A percentile compares a stretch with the other conserved stretches of the same genome.
Evolutionary conservation across 2,113 vertebrate genomes (phyloP).

Genomic region (Phocoena phocoena): DNA sequence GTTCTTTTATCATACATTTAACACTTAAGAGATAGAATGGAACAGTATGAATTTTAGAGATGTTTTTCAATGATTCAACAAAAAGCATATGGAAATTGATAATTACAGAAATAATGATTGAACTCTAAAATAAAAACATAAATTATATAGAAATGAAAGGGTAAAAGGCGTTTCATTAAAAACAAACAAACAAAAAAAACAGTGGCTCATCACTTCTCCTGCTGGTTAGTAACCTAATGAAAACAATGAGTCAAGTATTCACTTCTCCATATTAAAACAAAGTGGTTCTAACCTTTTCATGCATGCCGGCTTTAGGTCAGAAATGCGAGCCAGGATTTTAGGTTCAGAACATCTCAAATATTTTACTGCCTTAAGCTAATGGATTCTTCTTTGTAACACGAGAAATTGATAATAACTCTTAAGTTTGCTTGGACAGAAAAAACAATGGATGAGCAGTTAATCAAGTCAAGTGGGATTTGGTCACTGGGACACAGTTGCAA

Average conservation of each 20-base stretch:
- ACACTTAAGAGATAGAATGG: constrained; percentile 14
- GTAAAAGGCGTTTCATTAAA: background rate
- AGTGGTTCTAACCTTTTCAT: background rate
- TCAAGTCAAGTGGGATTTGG: background rate
- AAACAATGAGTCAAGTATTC: background rate
- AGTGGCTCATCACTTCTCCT: background rate
- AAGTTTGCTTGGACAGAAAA: constrained; percentile 9
- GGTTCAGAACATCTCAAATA: background rate
- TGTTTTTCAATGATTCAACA: constrained; percentile 31
- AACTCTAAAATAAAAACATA: constrained; percentile 48
- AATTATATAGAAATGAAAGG: constrained; percentile 30
- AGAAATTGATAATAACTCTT: background rate
- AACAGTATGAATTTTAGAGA: constrained; percentile 40
- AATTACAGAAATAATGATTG: constrained; percentile 37
- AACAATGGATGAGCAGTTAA: background rate
- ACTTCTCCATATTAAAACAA: background rate
- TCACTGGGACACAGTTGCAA: background rate
- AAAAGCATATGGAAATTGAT: constrained; percentile 36
- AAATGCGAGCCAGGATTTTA: background rate
- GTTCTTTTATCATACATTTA: constrained; percentile 48
- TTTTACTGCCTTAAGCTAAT: background rate
- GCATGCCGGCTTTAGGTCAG: background rate
- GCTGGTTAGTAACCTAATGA: constrained; percentile 4
- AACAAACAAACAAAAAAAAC: background rate
- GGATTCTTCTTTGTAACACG: background rate